Conservation (phyloP, 2,888 invertebrate genomes). For the Drosophila quasianomalipes region DNA sequence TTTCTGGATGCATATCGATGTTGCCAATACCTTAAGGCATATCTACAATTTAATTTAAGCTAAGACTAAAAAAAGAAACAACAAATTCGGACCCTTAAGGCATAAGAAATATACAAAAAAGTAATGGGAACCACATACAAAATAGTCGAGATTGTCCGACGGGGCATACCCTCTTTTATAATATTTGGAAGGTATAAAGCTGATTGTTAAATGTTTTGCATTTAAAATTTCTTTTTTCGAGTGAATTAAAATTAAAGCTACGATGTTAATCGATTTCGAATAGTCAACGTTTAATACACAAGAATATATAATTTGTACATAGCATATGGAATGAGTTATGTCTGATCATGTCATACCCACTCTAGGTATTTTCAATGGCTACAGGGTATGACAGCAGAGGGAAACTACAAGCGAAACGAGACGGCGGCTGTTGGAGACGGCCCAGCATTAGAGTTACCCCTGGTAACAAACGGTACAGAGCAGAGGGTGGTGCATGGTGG, state of each 20-base stretch:
- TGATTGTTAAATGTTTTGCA: not conserved
- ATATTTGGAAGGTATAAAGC: not conserved
- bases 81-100: slow-evolving; percentile 25
- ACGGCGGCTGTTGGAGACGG: slow-evolving; percentile 30
- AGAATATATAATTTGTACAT: not conserved
- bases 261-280: not conserved
- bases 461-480: slow-evolving; percentile 30
- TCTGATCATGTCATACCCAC: not conserved
- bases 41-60: not conserved
- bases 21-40: not conserved
- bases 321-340: not conserved
- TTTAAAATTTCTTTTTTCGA: not conserved
- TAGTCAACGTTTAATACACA: not conserved
- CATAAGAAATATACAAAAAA: slow-evolving; percentile 38
- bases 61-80: not conserved
- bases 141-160: not conserved
- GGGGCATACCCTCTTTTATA: not conserved
- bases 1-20: not conserved
- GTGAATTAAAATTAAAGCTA: not conserved
- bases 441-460: slow-evolving; percentile 57
- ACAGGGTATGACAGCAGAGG: slow-evolving; percentile 10
- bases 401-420: slow-evolving; percentile 34
- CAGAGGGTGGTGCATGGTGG: not conserved
- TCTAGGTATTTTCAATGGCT: not conserved
- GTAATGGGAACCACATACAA: slow-evolving; percentile 2